These are phyloP conservation scores for Pediacus dermestoides DNA, from an alignment of 2,888 invertebrate species.

Conservation along the genomic window DNA sequence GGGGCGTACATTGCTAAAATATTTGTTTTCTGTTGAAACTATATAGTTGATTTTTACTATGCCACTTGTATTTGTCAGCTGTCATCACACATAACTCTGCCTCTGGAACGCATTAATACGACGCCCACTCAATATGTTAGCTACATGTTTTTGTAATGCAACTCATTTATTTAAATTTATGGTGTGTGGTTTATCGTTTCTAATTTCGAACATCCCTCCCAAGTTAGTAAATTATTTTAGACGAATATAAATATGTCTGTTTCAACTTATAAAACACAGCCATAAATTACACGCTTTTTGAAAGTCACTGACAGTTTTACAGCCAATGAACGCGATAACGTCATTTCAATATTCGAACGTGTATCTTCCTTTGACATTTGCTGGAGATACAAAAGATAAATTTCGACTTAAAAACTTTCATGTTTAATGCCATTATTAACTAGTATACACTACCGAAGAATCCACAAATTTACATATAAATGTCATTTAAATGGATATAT, in stretches of 20 bases:
- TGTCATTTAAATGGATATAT: no score
- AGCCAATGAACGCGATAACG: slow-evolving; percentile 29
- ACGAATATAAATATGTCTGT: slow-evolving; percentile 34
- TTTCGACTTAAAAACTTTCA: slow-evolving; percentile 23
- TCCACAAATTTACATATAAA: slow-evolving; percentile 5
- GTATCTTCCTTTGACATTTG: slow-evolving; percentile 7
- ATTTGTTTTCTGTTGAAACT: slow-evolving; percentile 38
- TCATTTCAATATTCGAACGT: slow-evolving; percentile 21
- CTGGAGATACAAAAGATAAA: slow-evolving; percentile 18
- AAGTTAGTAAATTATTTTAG: slow-evolving; percentile 36
- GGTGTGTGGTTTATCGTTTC: slow-evolving; percentile 43
- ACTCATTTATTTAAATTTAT: slow-evolving; percentile 48
- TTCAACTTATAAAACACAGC: slow-evolving; percentile 16
- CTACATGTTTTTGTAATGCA: slow-evolving; percentile 46
- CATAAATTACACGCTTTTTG: slow-evolving; percentile 37
- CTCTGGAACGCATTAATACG: slow-evolving; percentile 46
- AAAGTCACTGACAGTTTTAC: slow-evolving; percentile 34
- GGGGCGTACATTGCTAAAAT: slow-evolving; percentile 37
- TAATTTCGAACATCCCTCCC: slow-evolving; percentile 41
- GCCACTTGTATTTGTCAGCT: slow-evolving; percentile 40
- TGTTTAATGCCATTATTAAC: slow-evolving; percentile 11
- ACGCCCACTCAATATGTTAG: slow-evolving; percentile 45
- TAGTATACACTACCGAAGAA: slow-evolving; percentile 6
- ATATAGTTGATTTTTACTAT: slow-evolving; percentile 41
- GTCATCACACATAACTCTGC: slow-evolving; percentile 42